A percentile compares a stretch with the other conserved stretches of the same genome.
These are phyloP conservation scores for Geococcyx californianus DNA, from an alignment of 2,113 vertebrate genomes.

Conservation along the genomic window DNA sequence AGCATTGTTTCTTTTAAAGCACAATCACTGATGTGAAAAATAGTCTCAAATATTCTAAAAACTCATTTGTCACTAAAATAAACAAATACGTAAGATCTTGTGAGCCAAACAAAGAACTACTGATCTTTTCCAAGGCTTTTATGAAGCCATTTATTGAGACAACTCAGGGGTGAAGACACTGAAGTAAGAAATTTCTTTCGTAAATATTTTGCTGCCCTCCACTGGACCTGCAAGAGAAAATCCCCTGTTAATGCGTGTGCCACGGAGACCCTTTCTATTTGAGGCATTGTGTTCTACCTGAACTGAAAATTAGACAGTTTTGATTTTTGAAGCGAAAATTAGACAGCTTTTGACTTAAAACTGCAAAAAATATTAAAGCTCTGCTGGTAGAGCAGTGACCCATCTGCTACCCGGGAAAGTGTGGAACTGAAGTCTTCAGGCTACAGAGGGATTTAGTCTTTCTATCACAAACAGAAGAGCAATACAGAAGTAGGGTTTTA, in stretches of 20 bases:
- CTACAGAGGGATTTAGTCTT: neutral
- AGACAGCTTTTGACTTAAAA: neutral
- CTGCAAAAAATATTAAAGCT: neutral
- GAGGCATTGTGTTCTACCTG: neutral
- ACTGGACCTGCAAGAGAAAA: neutral
- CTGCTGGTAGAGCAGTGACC: neutral
- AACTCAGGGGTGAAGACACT: neutral
- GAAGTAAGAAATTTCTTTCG: neutral
- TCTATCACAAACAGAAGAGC: neutral
- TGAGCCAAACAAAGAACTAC: neutral
- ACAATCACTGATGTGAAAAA: neutral
- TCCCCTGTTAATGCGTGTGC: no score
- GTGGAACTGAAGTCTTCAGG: neutral
- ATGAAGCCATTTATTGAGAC: neutral
- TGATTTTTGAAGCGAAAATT: neutral
- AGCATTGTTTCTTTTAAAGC: neutral
- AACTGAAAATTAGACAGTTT: neutral
- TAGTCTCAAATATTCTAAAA: neutral
- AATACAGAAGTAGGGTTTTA: neutral
- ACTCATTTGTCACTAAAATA: neutral
- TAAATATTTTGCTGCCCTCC: slow-evolving; percentile 72
- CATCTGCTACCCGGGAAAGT: neutral
- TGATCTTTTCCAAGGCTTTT: neutral
- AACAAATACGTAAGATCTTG: neutral
- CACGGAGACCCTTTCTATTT: rapidly evolving